A percentile compares a stretch with the other conserved stretches of the same genome.
Evolutionary conservation across 2,113 vertebrate species (phyloP).

Genomic region (Vidua chalybeata): DNA sequence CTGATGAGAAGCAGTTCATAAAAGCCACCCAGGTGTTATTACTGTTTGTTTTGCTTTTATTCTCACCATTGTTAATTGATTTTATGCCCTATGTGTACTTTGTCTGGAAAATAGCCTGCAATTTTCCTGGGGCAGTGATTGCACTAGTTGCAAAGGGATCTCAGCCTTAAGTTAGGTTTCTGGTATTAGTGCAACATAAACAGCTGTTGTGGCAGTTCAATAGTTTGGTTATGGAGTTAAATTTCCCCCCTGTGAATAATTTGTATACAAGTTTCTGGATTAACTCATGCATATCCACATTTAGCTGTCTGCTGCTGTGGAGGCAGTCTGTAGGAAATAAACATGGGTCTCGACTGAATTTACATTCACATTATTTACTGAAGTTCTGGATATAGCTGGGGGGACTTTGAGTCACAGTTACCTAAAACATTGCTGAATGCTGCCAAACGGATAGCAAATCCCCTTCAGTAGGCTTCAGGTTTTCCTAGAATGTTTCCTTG

Average conservation of each 20-base stretch:
- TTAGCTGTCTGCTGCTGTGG: constrained; percentile 28
- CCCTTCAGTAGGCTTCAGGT: neutral
- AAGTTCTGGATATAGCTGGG: neutral
- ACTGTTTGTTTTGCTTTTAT: neutral
- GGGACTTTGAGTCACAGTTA: neutral
- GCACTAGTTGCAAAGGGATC: neutral
- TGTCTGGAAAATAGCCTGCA: neutral
- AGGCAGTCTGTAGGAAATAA: neutral
- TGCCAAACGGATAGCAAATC: neutral
- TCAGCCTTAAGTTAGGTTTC: constrained; percentile 24
- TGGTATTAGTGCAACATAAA: constrained; percentile 11
- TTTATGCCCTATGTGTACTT: neutral
- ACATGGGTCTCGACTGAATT: neutral
- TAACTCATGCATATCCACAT: constrained; percentile 21
- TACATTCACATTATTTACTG: neutral
- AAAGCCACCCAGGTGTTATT: neutral
- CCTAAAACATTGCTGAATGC: neutral
- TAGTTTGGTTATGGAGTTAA: constrained; percentile 40
- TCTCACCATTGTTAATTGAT: neutral
- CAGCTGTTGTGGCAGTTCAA: constrained; percentile 3
- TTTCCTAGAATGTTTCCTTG: neutral
- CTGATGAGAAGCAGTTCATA: neutral
- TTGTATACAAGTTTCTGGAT: constrained; percentile 2
- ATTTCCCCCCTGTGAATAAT: neutral
- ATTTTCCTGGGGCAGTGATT: constrained; percentile 11